A percentile compares a stretch with the other conserved stretches of the same genome.
Conservation (phyloP, 2,888 invertebrate species). For the Rhaphigaster nebulosa region DNA sequence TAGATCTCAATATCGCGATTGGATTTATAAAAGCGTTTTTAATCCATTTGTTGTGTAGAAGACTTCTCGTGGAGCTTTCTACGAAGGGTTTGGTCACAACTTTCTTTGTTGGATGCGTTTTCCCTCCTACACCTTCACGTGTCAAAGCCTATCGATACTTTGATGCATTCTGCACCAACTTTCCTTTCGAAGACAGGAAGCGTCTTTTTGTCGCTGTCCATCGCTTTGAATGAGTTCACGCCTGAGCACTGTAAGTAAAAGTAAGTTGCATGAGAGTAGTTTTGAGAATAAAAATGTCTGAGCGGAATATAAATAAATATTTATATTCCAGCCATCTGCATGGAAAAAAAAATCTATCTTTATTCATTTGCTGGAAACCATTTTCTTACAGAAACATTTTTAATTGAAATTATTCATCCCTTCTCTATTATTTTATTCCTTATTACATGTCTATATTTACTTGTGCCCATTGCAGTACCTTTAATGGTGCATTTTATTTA, state of each 20-base stretch:
- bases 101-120: not conserved
- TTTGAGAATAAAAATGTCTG: too few species aligned
- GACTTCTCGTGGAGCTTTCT: not conserved
- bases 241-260: not conserved
- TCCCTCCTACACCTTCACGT: constrained; percentile 2
- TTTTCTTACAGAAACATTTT: too few species aligned
- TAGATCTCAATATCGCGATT: not conserved
- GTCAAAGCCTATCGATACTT: not conserved
- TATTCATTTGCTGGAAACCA: too few species aligned
- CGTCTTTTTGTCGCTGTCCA: not conserved
- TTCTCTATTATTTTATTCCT: too few species aligned
- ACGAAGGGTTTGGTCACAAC: not conserved
- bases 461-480: too few species aligned
- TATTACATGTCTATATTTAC: too few species aligned
- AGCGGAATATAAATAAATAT: too few species aligned
- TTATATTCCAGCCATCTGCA: too few species aligned
- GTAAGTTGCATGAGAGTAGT: not conserved
- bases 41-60: not conserved
- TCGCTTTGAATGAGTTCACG: not conserved
- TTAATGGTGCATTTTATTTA: too few species aligned
- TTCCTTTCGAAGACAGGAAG: not conserved
- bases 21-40: not conserved
- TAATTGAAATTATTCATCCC: too few species aligned
- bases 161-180: not conserved
- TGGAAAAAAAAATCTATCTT: not conserved